Percentiles rank a stretch among this genome's conserved stretches.
phyloP scores from a whole-genome alignment of 2,113 vertebrate species.

The Xerus inauris region DNA sequence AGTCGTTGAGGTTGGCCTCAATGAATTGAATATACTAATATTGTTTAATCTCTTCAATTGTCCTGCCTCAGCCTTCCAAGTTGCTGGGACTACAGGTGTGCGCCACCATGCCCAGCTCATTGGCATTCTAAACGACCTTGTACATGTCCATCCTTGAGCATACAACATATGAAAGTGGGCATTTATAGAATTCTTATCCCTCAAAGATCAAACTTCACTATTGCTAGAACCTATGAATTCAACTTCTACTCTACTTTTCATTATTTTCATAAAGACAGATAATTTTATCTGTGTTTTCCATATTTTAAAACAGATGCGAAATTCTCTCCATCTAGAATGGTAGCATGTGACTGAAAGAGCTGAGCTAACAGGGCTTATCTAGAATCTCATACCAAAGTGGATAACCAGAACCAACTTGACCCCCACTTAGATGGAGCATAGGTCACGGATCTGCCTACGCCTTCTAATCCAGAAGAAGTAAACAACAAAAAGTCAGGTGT shows the following conservation, averaged over 20 bases:
- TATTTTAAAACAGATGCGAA: not conserved
- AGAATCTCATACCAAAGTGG: not conserved
- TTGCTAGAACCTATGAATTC: not conserved
- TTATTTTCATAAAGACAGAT: not conserved
- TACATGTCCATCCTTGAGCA: not conserved
- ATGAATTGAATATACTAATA: not conserved
- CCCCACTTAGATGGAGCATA: not conserved
- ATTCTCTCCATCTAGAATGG: not conserved
- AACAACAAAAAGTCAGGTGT: not conserved
- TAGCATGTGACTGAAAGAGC: not conserved
- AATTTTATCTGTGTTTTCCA: not conserved
- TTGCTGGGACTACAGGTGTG: not conserved
- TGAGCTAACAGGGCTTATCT: not conserved
- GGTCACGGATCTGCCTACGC: not conserved
- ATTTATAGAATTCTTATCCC: not conserved
- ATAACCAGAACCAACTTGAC: not conserved
- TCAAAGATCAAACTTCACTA: not conserved
- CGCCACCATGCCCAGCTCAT: not conserved
- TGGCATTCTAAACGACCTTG: not conserved
- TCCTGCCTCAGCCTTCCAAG: not conserved
- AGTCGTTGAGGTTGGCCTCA: not conserved
- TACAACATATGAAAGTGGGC: not conserved
- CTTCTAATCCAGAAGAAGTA: not conserved
- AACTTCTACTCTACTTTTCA: not conserved
- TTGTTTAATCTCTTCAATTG: not conserved